Evolutionary conservation across 1,140 invertebrate species (phyloP), one percentile per base, ranked within the genome.

Genomic region (Liolophura sinensis): DNA sequence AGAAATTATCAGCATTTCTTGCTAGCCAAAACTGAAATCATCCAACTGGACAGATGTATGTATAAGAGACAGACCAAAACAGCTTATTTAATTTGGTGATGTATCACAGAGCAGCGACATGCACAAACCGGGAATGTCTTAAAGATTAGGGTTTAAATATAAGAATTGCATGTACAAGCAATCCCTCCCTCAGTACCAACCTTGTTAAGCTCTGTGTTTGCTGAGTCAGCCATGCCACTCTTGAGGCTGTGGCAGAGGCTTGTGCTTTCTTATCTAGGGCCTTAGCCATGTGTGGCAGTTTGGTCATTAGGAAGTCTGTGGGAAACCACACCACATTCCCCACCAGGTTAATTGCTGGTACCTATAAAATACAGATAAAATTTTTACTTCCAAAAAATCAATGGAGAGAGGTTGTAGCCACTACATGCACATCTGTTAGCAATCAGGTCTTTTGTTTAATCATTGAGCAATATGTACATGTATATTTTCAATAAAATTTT

Each of bases 281-380:
- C 74, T 89, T 88, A 62, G 84, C 70, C 66, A 89, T 80, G 52
- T 88, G 84, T 62, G 88, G 86, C 47, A 90, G 78, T 83, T 90
- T 88, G 71, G 86, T 86, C 48, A 88, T 64, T 18, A 94, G 84
- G 84, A 94, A 94, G 63, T 78, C 67, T 80, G 91, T 92, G 9
- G 93, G 91, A 76, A 91, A 89, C 92, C 92, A 95, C 47, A 93
- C 78, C 22, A 91, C 86, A 79, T 91, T 91, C 1, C 92, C 92
- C 59, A 89, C 85, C 6, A 95, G 81, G 60, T 89, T 89, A 25
- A 93, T 88, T 55, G 89, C 91, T 60, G 91, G 91, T 60, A 91
- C 69, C 84, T 86, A 72, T n/a, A 64, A 56, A 48, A 47, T 56
- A 78, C 68, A 18, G 27, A 7, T 22, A 58, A 58, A 5, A 3